Percentiles rank a stretch among this genome's conserved stretches.
Evolutionary conservation across 1,140 invertebrate species (phyloP).

Genomic region (Conus ventricosus): DNA sequence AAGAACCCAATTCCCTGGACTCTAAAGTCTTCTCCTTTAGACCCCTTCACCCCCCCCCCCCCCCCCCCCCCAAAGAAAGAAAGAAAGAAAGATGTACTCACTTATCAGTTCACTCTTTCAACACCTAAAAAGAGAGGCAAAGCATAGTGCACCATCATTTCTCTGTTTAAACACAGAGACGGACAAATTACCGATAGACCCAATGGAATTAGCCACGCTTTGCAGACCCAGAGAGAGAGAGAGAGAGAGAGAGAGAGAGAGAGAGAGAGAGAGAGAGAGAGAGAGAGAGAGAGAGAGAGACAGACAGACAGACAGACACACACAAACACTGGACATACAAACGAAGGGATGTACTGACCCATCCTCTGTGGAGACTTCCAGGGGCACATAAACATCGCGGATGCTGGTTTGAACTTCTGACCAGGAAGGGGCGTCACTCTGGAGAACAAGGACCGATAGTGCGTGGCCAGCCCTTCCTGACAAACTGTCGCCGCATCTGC

Average conservation of each 20-base stretch:
- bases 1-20: too few species aligned
- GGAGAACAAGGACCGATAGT: conserved; percentile 54
- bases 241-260: conserved; percentile 11
- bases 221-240: neutral
- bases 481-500: conserved; percentile 54
- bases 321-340: neutral
- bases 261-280: conserved; percentile 7
- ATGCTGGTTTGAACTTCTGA: conserved; percentile 51
- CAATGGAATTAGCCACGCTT: too few species aligned
- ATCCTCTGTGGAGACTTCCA: conserved; percentile 48
- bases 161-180: too few species aligned
- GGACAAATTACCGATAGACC: too few species aligned
- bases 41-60: too few species aligned
- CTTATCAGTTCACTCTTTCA: conserved; percentile 43
- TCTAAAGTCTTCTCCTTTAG: too few species aligned
- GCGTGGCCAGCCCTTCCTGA: conserved; percentile 46
- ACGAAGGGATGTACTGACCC: conserved; percentile 12
- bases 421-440: conserved; percentile 58
- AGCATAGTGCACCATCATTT: too few species aligned
- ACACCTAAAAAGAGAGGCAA: conserved; percentile 48
- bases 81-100: conserved; percentile 32
- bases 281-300: neutral
- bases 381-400: conserved; percentile 56
- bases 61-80: conserved; percentile 31
- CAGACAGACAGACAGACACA: neutral